A percentile compares a stretch with the other conserved stretches of the same genome.
Evolutionary conservation across 2,113 vertebrate species (phyloP).

Genomic region (Istiophorus platypterus): DNA sequence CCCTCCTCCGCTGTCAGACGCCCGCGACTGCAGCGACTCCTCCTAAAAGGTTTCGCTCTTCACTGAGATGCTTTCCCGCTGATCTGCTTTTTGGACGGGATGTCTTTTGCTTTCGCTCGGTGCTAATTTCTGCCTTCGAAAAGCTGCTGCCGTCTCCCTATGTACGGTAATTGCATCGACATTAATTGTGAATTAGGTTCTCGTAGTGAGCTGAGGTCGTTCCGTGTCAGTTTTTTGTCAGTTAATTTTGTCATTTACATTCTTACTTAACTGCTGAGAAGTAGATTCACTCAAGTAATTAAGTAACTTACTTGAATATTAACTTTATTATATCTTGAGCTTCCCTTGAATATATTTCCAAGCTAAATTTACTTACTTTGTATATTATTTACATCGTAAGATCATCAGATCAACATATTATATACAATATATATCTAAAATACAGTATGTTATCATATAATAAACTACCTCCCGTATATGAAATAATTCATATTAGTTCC

Average conservation of each 20-base stretch:
- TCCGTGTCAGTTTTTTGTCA: background rate
- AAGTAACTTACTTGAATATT: background rate
- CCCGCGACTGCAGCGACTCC: background rate
- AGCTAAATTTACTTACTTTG: no score
- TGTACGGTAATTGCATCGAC: slow-evolving; percentile 2
- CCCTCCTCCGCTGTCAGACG: background rate
- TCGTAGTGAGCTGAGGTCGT: slow-evolving; percentile 6
- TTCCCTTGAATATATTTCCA: no score
- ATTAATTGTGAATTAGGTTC: background rate
- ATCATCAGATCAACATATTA: no score
- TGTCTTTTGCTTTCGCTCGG: slow-evolving; percentile 5
- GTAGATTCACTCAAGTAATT: background rate
- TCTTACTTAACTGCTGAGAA: slow-evolving; percentile 11
- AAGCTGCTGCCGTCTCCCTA: background rate
- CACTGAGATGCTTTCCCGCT: background rate
- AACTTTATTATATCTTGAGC: background rate
- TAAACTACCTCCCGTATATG: no score
- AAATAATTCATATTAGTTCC: no score
- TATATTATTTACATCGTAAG: no score
- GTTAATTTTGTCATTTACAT: no score
- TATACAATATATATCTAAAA: no score
- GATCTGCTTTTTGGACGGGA: background rate
- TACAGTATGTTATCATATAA: no score
- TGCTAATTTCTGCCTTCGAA: background rate
- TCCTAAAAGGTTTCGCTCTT: slow-evolving; percentile 1